Base-by-base conservation (phyloP, 2,113 vertebrate genomes). In the Paratilapia polleni region DNA sequence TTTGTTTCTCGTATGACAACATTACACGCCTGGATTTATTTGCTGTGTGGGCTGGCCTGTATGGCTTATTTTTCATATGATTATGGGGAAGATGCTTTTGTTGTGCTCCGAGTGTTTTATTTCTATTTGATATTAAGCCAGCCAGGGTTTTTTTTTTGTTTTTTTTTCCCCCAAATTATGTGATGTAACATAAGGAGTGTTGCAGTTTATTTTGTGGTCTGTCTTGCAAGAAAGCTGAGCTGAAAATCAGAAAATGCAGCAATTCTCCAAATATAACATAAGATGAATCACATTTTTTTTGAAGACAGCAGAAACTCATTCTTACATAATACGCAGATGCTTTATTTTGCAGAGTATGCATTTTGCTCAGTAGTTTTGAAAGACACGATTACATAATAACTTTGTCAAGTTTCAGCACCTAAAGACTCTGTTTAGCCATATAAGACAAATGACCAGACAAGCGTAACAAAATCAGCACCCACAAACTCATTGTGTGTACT, bases 401-500 rank as follows among this genome's bases (percentile, higher is more conserved):
- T 49, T 8, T 11, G 26, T 58, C 47, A 28, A 26, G 77, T 73
- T 43, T 83, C 41, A 9, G 6, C 17, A 57, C 31, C 26, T 20
- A 13, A 34, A 38, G 3, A 8, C 75, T 52, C 17, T n/a, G 36
- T 81, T 81, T 47, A 77, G 20, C 83, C 47, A 31, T 88, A 77
- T 89, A 86, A 84, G 81, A 86, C 1, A 43, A 85, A 75, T 75
- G 24, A 79, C 15, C 9, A 62, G 61, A 77, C 43, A 28, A 20
- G 60, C 57, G 7, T 82, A 82, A 61, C 83, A 15, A 87, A 80
- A 88, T 80, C 49, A 6, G 26, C 81, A 81, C 43, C 82, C 84
- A 81, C 77, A 87, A 62, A 83, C 83, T 28, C 56, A 76, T 82
- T 88, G 90, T 31, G 84, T 56, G 80, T 26, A 13, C 41, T 79